Evolutionary conservation across 2,888 invertebrate species (phyloP).

Genomic region (Sarcophaga rosellei): DNA sequence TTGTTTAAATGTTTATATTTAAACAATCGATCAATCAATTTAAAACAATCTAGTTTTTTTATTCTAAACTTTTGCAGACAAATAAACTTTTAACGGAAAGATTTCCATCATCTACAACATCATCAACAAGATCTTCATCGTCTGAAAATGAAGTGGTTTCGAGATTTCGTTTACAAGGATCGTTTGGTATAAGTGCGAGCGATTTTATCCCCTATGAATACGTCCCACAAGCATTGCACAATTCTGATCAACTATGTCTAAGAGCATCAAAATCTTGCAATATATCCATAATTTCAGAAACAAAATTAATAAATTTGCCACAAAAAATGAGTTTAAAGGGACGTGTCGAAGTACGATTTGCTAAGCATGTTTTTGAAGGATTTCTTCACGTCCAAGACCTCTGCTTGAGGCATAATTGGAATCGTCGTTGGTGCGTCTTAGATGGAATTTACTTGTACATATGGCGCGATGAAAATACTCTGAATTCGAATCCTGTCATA

Average conservation of each 20-base stretch:
- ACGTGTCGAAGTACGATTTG: slow-evolving; percentile 74
- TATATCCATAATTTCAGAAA: slow-evolving; percentile 71
- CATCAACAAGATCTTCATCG: slow-evolving; percentile 68
- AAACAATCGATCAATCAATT: not conserved
- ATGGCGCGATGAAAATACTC: slow-evolving; percentile 82
- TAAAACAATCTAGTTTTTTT: not conserved
- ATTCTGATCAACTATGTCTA: slow-evolving; percentile 73
- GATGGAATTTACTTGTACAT: slow-evolving; percentile 80
- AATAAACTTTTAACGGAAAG: slow-evolving; percentile 16
- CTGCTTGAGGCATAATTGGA: slow-evolving; percentile 82
- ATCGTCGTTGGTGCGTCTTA: slow-evolving; percentile 83
- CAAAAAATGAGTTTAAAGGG: slow-evolving; percentile 74
- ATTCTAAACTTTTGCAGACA: slow-evolving; percentile 48
- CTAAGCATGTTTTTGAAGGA: slow-evolving; percentile 78
- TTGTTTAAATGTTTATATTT: not conserved
- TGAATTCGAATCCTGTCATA: slow-evolving; percentile 77
- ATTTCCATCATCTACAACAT: slow-evolving; percentile 61
- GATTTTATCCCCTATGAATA: slow-evolving; percentile 76
- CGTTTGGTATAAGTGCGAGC: slow-evolving; percentile 73
- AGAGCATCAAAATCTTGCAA: slow-evolving; percentile 72
- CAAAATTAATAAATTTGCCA: slow-evolving; percentile 75
- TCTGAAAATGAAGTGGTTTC: slow-evolving; percentile 76
- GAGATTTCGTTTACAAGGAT: slow-evolving; percentile 78
- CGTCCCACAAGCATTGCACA: slow-evolving; percentile 68
- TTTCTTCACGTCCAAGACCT: slow-evolving; percentile 82